These are phyloP conservation scores for Cremastobaeus sp. DNA, from an alignment of 2,888 invertebrate genomes.

Conservation along the genomic window DNA sequence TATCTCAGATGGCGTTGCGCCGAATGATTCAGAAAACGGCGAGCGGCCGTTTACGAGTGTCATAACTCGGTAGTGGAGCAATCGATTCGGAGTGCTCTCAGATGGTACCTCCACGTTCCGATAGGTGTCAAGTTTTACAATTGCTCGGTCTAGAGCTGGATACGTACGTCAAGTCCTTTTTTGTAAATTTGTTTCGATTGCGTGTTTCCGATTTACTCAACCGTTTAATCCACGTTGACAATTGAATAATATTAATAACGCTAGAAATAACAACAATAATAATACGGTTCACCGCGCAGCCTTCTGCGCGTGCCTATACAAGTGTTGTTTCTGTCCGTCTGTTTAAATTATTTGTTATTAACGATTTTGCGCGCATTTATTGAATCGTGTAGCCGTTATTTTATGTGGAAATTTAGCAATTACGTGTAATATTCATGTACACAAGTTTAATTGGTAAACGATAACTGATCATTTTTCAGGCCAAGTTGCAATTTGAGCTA, in stretches of 20 bases:
- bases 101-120: too few relatives aligned
- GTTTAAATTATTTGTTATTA: slow-evolving; percentile 38
- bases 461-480: too few relatives aligned
- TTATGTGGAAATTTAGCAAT: slow-evolving; percentile 11
- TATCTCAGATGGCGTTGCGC: slow-evolving; percentile 27
- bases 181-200: slow-evolving; percentile 20
- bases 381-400: slow-evolving; percentile 9
- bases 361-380: slow-evolving; percentile 24
- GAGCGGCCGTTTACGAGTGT: too few relatives aligned
- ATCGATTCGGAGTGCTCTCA: too few relatives aligned
- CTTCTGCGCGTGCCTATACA: background rate
- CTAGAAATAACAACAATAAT: slow-evolving; percentile 36
- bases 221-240: slow-evolving; percentile 20
- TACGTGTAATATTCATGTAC: too few relatives aligned
- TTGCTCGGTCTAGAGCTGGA: too few relatives aligned
- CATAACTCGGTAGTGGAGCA: too few relatives aligned
- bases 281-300: slow-evolving; percentile 14
- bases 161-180: too few relatives aligned
- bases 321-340: slow-evolving; percentile 6
- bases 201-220: slow-evolving; percentile 8
- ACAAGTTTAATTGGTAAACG: too few relatives aligned
- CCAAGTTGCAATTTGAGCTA: too few relatives aligned
- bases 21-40: slow-evolving; percentile 19
- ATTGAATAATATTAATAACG: slow-evolving; percentile 15
- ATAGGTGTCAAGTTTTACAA: too few relatives aligned